Evolutionary conservation across 2,113 vertebrate genomes (phyloP).

Genomic region (Polyodon spathula): DNA sequence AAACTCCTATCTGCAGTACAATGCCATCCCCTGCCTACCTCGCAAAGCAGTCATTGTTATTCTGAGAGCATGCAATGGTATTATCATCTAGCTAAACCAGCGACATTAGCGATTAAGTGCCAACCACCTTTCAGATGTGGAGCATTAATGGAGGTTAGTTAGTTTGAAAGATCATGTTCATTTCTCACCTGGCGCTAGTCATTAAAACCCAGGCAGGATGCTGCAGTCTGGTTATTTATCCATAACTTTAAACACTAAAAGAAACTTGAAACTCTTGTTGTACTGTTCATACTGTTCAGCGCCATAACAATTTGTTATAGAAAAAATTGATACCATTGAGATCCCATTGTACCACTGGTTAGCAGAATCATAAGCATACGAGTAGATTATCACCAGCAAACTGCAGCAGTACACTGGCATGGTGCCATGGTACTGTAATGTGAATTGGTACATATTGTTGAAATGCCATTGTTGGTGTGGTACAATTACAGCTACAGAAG

Average conservation of each 20-base stretch:
- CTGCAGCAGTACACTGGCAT: too few species aligned
- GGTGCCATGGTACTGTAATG: too few species aligned
- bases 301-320: too few species aligned
- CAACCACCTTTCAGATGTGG: conserved; percentile 37
- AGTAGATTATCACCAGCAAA: too few species aligned
- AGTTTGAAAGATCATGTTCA: conserved; percentile 56
- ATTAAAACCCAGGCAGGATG: conserved; percentile 41
- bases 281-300: too few species aligned
- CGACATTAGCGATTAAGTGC: conserved; percentile 50
- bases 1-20: not conserved
- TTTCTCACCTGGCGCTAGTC: conserved; percentile 45
- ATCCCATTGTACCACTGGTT: too few species aligned
- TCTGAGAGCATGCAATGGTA: conserved; percentile 32
- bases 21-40: conserved; percentile 14
- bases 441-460: too few species aligned
- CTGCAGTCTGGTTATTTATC: conserved; percentile 32
- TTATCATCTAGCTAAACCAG: conserved; percentile 42
- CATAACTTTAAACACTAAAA: not conserved
- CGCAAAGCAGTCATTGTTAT: conserved; percentile 28
- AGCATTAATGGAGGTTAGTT: conserved; percentile 36
- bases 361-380: too few species aligned
- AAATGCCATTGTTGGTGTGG: too few species aligned
- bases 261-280: not conserved
- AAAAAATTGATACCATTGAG: too few species aligned
- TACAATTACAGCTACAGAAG: too few species aligned